These are phyloP conservation scores for Tachina grossa DNA, from an alignment of 2,888 invertebrate genomes.

Conservation along the genomic window DNA sequence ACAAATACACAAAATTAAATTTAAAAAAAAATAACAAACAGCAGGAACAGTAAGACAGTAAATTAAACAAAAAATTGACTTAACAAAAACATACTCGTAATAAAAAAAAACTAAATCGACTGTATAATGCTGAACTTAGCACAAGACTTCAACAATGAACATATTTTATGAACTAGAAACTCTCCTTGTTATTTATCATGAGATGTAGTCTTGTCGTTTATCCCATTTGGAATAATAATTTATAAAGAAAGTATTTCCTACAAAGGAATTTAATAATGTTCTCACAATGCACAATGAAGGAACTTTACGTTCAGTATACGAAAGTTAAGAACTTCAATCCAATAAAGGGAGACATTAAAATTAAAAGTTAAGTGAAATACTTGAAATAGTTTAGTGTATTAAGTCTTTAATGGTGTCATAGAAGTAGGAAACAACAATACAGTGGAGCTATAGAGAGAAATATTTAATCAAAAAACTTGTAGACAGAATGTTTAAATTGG, in stretches of 20 bases:
- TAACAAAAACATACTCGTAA: constrained; percentile 25
- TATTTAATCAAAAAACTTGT: background rate
- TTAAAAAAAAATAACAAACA: background rate
- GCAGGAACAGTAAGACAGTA: constrained; percentile 13
- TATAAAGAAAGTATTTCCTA: constrained; percentile 36
- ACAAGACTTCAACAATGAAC: background rate
- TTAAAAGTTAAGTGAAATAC: constrained; percentile 48
- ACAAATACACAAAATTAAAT: constrained; percentile 4
- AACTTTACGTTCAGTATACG: constrained; percentile 34
- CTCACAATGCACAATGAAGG: constrained; percentile 12
- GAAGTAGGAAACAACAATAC: background rate
- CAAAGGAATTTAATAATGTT: constrained; percentile 64
- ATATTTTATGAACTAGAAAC: constrained; percentile 49
- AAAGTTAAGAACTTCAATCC: background rate
- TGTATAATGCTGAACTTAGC: constrained; percentile 9
- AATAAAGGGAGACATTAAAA: constrained; percentile 33
- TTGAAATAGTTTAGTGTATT: constrained; percentile 58
- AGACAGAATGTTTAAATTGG: background rate
- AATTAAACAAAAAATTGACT: constrained; percentile 45
- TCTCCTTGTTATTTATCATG: constrained; percentile 48
- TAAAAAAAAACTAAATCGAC: constrained; percentile 29
- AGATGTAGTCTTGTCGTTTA: constrained; percentile 6
- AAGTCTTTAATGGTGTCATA: constrained; percentile 11
- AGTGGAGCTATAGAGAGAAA: background rate
- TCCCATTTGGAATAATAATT: constrained; percentile 43